Evolutionary conservation across 2,888 invertebrate genomes (phyloP).

Genomic region (Dioctria rufipes): DNA sequence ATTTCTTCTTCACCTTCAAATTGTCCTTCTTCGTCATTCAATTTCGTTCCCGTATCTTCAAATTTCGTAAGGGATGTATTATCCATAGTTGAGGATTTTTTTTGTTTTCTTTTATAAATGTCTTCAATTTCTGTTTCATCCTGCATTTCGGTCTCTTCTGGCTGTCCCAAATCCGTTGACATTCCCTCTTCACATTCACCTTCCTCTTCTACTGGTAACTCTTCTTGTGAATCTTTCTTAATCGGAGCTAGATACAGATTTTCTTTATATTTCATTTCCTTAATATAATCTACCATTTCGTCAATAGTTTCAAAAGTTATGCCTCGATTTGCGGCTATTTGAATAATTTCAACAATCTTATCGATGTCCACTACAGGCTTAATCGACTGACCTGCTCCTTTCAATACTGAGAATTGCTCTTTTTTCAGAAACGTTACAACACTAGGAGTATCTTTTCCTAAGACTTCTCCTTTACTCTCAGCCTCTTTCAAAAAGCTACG

Average conservation of each 20-base stretch:
- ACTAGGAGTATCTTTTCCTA: constrained; percentile 38
- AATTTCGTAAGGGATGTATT: too few relatives aligned
- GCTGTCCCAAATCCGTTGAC: too few relatives aligned
- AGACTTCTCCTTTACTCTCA: not conserved
- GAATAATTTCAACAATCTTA: constrained; percentile 53
- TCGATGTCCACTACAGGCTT: constrained; percentile 28
- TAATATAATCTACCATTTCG: constrained; percentile 58
- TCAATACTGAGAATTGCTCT: constrained; percentile 46
- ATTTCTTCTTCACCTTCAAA: too few relatives aligned
- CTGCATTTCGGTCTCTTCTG: too few relatives aligned
- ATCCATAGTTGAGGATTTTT: too few relatives aligned
- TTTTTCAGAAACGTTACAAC: constrained; percentile 54
- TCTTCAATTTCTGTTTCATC: too few relatives aligned
- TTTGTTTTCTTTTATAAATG: too few relatives aligned
- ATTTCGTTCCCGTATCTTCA: too few relatives aligned
- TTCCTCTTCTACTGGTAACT: too few relatives aligned
- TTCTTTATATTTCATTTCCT: constrained; percentile 10
- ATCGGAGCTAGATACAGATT: not conserved
- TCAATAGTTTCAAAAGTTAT: constrained; percentile 57
- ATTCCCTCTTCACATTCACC: too few relatives aligned
- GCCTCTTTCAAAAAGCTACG: not conserved
- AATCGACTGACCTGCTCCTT: constrained; percentile 41
- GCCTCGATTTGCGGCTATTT: constrained; percentile 48
- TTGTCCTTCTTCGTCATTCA: too few relatives aligned
- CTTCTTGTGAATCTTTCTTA: too few relatives aligned